Base-by-base conservation (phyloP, 2,888 invertebrate species). In the Drosophila recens region DNA sequence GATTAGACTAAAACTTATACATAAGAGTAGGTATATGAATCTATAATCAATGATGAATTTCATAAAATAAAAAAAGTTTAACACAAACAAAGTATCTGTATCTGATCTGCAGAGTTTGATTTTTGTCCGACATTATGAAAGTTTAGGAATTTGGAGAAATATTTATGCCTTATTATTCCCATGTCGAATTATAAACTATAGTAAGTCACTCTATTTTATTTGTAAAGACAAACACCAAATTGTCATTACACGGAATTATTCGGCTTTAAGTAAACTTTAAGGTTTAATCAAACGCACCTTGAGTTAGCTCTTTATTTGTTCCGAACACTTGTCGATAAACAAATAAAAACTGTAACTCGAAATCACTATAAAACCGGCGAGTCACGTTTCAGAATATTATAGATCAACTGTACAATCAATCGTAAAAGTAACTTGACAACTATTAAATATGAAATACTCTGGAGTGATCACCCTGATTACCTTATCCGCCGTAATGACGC, bases 241-340 rank as follows among this genome's bases (percentile, higher is more conserved):
- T 38, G 4, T 33, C n/a, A 11, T 38, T 42, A 30, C 30, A 49
- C 20, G 0, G 1, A 42, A 36, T n/a, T n/a, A 40, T 51, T 70
- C 46, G 23, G 30, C 17, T 34, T 6, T 13, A 40, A 30, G n/a
- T 20, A 58, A 46, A 52, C 45, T 10, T 27, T 20, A 53, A 46
- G 46, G 30, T 10, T 27, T 23, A 49, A 48, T 11, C 36, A 27
- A 27, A 23, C 8, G 5, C 13, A 68, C 54, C 69, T 70, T 70
- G 56, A 71, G n/a, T 46, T 17, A 4, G 9, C 11, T 15, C n/a
- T 5, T n/a, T 40, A 42, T 51, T 52, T 36, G 20, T 58, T 63
- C 20, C 56, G 67, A 71, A 58, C 58, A 73, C 36, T 63, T 73
- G 67, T 63, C 38, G 11, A 33, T 17, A 57, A 43, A 10, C 53